Conservation (phyloP, 2,888 invertebrate genomes). For the Heteromyza rotundicornis region DNA sequence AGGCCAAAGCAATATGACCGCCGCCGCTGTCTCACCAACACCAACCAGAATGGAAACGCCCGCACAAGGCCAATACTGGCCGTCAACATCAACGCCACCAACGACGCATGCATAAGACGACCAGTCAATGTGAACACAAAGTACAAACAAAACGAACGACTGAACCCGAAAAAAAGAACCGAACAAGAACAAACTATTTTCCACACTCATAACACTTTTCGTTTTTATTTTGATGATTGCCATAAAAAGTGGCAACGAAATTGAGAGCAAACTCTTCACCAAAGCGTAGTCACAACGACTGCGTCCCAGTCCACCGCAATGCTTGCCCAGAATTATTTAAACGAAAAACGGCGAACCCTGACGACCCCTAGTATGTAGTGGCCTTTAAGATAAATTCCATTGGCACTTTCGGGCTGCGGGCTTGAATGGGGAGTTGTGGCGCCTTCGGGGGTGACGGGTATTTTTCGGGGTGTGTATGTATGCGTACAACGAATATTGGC, state of each 20-base stretch:
- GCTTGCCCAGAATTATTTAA: not conserved
- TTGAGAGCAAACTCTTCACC: not conserved
- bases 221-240: slow-evolving; percentile 7
- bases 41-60: too few species aligned
- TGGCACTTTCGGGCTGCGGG: not conserved
- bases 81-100: too few species aligned
- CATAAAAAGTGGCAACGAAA: not conserved
- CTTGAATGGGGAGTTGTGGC: too few species aligned
- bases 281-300: not conserved
- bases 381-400: slow-evolving; percentile 8
- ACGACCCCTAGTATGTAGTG: not conserved
- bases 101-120: not conserved
- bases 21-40: too few species aligned
- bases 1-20: too few species aligned
- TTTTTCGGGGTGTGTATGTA: too few species aligned
- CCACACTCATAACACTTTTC: not conserved
- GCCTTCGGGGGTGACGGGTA: too few species aligned
- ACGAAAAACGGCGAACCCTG: not conserved
- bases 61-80: not conserved
- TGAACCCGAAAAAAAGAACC: not conserved
- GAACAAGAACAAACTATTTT: not conserved
- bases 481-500: slow-evolving; percentile 12
- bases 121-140: slow-evolving; percentile 1
- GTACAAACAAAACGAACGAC: too few species aligned
- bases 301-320: not conserved